Evolutionary conservation across 1,140 invertebrate species (phyloP).

Genomic region (Heterodera schachtii): DNA sequence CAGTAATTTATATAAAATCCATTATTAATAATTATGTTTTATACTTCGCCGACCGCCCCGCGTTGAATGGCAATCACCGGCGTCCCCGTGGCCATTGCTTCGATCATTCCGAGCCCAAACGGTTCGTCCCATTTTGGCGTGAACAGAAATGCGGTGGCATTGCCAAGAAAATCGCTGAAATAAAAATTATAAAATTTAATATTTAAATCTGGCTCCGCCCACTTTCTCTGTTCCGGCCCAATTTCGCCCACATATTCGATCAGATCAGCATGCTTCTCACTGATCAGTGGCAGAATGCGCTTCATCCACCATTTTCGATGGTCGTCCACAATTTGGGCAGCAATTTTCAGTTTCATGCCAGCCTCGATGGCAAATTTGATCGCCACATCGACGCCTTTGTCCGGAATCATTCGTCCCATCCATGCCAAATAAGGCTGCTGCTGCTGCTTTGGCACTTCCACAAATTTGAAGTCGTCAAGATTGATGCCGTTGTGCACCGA

Average conservation of each 20-base stretch:
- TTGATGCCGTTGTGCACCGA: slow-evolving; percentile 26
- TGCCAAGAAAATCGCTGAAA: slow-evolving; percentile 27
- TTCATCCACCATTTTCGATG: slow-evolving; percentile 18
- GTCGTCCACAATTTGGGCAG: slow-evolving; percentile 23
- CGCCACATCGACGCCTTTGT: slow-evolving; percentile 21
- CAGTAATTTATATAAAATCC: no score
- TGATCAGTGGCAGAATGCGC: slow-evolving; percentile 4
- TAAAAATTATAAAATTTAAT: not conserved
- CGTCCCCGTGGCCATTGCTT: slow-evolving; percentile 35
- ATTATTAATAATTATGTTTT: not conserved
- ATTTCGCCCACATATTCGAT: slow-evolving; percentile 27
- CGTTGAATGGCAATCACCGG: slow-evolving; percentile 21
- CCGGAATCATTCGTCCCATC: slow-evolving; percentile 24
- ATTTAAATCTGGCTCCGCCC: not conserved
- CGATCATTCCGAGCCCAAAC: slow-evolving; percentile 37
- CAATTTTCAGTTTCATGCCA: slow-evolving; percentile 7
- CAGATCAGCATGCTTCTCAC: not conserved
- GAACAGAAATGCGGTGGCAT: slow-evolving; percentile 32
- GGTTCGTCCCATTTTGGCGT: slow-evolving; percentile 39
- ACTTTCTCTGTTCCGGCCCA: slow-evolving; percentile 30
- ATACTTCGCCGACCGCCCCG: slow-evolving; percentile 31
- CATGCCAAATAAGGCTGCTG: slow-evolving; percentile 24
- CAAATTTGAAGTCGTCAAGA: slow-evolving; percentile 15
- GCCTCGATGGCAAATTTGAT: slow-evolving; percentile 25
- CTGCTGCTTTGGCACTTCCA: slow-evolving; percentile 13